A percentile compares a stretch with the other conserved stretches of the same genome.
Conservation (phyloP, 1,140 invertebrate species). For the Sycobia sp. region DNA sequence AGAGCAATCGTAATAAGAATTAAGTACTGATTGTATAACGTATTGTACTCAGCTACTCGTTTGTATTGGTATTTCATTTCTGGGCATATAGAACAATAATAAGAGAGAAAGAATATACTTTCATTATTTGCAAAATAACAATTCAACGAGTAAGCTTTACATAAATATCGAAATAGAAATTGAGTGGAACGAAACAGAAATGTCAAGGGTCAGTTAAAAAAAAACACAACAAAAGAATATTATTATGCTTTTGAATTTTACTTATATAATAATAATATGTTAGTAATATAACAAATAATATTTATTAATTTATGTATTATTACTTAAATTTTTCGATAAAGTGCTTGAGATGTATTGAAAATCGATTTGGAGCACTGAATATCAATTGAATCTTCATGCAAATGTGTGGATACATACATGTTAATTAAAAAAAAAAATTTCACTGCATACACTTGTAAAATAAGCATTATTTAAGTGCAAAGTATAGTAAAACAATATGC, state of each 20-base stretch:
- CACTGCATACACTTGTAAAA: conserved; percentile 65
- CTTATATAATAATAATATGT: too few species aligned
- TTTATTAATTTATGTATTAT: too few species aligned
- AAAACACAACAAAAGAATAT: too few species aligned
- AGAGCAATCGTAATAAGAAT: conserved; percentile 48
- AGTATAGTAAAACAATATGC: conserved; percentile 75
- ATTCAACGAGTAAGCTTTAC: background rate
- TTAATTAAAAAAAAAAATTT: background rate
- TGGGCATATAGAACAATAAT: background rate
- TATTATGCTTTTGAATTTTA: too few species aligned
- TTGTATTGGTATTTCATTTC: conserved; percentile 44
- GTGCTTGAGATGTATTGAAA: background rate
- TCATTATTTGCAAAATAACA: background rate
- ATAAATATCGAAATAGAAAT: background rate
- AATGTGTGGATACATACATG: background rate
- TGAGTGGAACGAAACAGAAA: background rate
- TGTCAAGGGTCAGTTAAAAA: background rate
- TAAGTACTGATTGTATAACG: conserved; percentile 49
- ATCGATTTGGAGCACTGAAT: background rate
- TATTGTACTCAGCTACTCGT: conserved; percentile 40
- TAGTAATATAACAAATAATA: too few species aligned
- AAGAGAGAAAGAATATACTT: background rate
- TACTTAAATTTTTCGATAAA: too few species aligned
- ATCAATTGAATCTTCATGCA: background rate
- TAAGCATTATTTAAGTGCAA: conserved; percentile 87